A percentile compares a stretch with the other conserved stretches of the same genome.
Evolutionary conservation across 2,113 vertebrate species (phyloP).

Genomic region (Laticauda laticaudata): DNA sequence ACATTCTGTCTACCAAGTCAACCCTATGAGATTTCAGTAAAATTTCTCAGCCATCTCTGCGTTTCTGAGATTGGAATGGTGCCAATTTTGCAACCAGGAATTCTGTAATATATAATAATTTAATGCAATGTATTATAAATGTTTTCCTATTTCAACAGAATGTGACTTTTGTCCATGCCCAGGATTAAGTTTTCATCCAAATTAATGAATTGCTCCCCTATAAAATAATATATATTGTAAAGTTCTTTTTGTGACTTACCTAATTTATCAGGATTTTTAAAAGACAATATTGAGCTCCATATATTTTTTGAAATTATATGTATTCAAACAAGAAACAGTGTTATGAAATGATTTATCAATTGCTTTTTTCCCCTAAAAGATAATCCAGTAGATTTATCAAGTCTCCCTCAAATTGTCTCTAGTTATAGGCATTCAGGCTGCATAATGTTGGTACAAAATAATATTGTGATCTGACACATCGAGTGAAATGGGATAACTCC

Average conservation of each 20-base stretch:
- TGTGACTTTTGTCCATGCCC: not conserved
- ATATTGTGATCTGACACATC: not conserved
- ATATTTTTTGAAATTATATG: constrained; percentile 19
- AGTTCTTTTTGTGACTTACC: constrained; percentile 12
- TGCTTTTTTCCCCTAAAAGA: constrained; percentile 1
- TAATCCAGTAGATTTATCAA: not conserved
- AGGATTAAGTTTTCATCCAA: not conserved
- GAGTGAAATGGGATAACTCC: not conserved
- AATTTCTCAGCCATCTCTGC: not conserved
- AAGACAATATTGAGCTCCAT: constrained; percentile 2
- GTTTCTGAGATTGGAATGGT: not conserved
- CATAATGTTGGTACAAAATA: not conserved
- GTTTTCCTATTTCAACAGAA: not conserved
- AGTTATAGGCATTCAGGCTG: not conserved
- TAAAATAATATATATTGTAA: not conserved
- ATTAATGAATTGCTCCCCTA: not conserved
- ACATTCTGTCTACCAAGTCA: not conserved
- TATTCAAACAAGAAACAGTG: constrained; percentile 19
- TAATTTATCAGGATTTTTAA: constrained; percentile 23
- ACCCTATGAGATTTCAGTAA: not conserved
- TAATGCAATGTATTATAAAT: not conserved
- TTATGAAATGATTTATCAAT: constrained; percentile 28
- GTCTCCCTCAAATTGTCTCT: not conserved
- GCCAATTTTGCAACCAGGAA: not conserved
- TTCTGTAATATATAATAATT: not conserved